Evolutionary conservation across 2,888 invertebrate species (phyloP).

Genomic region (Ornithoptera priamus): DNA sequence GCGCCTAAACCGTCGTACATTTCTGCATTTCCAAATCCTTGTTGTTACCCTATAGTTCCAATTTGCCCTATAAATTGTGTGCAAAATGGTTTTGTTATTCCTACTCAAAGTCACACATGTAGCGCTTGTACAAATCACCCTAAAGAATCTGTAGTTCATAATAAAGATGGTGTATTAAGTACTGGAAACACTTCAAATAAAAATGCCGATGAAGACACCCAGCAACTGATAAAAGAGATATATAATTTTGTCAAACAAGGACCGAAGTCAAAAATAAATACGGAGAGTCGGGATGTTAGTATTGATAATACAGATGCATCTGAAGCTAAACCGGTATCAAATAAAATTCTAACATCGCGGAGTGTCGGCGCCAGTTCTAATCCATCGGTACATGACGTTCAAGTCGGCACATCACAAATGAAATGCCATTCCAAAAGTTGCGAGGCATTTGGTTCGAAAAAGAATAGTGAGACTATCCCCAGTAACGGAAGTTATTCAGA

Average conservation of each 20-base stretch:
- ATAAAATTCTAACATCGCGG: constrained; percentile 47
- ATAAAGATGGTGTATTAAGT: constrained; percentile 39
- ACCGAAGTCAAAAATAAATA: constrained; percentile 40
- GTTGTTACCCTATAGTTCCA: constrained; percentile 64
- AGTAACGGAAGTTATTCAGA: constrained; percentile 61
- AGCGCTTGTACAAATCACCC: constrained; percentile 46
- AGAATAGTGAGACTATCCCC: constrained; percentile 44
- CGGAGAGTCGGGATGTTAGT: constrained; percentile 34
- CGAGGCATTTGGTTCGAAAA: constrained; percentile 60
- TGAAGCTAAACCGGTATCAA: constrained; percentile 25
- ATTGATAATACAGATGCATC: constrained; percentile 9
- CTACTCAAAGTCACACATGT: constrained; percentile 57
- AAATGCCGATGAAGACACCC: constrained; percentile 50
- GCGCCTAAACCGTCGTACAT: constrained; percentile 42
- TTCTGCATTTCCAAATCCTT: constrained; percentile 53
- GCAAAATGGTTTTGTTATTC: constrained; percentile 54
- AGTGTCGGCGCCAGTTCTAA: constrained; percentile 54
- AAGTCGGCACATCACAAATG: constrained; percentile 57
- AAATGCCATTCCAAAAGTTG: constrained; percentile 68
- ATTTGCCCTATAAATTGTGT: constrained; percentile 62
- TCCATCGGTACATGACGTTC: constrained; percentile 53
- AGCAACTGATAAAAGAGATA: constrained; percentile 68
- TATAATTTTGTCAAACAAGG: constrained; percentile 63
- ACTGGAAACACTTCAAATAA: constrained; percentile 37
- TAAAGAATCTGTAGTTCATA: constrained; percentile 42